Conservation (phyloP, 2,888 invertebrate genomes). For the Galeopsomyia nigrocyanea region DNA sequence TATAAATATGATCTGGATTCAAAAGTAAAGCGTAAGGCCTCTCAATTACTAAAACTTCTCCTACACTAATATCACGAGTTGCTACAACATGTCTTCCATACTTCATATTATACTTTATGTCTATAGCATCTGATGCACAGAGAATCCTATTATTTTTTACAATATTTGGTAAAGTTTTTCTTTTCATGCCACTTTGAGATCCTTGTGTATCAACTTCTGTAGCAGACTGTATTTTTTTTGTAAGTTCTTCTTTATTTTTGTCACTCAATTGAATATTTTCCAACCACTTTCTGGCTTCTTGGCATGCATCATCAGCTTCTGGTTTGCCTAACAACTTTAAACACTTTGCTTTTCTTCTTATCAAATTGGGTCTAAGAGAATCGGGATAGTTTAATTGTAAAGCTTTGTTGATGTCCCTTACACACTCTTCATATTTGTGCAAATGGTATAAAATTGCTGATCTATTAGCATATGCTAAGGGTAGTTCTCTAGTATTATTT, state of each 20-base stretch:
- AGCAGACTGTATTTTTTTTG: conserved; percentile 40
- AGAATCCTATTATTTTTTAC: conserved; percentile 69
- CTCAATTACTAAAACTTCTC: conserved; percentile 84
- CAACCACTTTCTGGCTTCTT: conserved; percentile 53
- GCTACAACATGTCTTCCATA: conserved; percentile 82
- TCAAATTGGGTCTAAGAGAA: conserved; percentile 74
- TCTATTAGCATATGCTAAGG: conserved; percentile 81
- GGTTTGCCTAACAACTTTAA: conserved; percentile 52
- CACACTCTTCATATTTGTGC: conserved; percentile 76
- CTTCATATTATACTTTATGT: conserved; percentile 72
- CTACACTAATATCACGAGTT: conserved; percentile 76
- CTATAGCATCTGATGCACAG: conserved; percentile 76
- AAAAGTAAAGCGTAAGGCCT: conserved; percentile 79
- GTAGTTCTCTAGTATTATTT: conserved; percentile 72
- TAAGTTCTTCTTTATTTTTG: conserved; percentile 36
- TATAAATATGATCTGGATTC: conserved; percentile 70
- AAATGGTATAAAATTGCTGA: conserved; percentile 81
- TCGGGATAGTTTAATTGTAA: conserved; percentile 75
- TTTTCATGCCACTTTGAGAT: background rate
- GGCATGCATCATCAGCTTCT: conserved; percentile 42
- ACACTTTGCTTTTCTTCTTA: conserved; percentile 73
- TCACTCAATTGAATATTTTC: conserved; percentile 48
- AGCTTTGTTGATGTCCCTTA: conserved; percentile 78
- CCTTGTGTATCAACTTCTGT: conserved; percentile 13
- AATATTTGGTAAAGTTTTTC: conserved; percentile 31